Conservation (phyloP, 2,888 invertebrate genomes). For the Anthophora plumipes region DNA sequence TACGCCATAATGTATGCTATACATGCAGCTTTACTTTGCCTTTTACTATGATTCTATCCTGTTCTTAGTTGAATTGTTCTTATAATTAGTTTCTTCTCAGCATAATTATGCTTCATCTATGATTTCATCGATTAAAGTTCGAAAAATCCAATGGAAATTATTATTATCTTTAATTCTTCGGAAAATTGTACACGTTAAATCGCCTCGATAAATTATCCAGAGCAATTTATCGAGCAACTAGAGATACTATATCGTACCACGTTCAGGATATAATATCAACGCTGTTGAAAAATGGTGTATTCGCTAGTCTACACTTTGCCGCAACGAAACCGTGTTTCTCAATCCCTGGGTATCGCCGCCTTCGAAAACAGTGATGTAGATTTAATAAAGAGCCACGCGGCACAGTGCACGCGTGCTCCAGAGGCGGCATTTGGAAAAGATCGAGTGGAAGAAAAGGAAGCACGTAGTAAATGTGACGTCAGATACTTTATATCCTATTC, state of each 20-base stretch:
- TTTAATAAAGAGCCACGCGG: conserved; percentile 40
- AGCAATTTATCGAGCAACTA: not conserved
- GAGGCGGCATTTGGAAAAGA: conserved; percentile 61
- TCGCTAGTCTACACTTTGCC: conserved; percentile 6
- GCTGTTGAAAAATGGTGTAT: conserved; percentile 8
- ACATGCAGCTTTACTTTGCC: not conserved
- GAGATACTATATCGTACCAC: not conserved
- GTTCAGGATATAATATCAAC: not conserved
- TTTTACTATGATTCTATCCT: not conserved
- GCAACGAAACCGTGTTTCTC: conserved; percentile 6
- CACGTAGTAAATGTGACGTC: conserved; percentile 69
- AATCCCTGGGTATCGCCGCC: conserved; percentile 19
- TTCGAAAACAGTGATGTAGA: conserved; percentile 11
- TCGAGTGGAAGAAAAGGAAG: conserved; percentile 66
- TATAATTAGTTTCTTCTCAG: no score
- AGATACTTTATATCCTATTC: conserved; percentile 69
- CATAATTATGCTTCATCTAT: no score
- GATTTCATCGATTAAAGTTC: no score
- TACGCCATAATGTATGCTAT: no score
- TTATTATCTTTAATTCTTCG: no score
- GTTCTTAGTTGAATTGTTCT: no score
- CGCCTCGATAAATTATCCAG: no score
- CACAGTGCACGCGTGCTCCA: not conserved
- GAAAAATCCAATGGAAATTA: no score
- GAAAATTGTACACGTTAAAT: no score